Evolutionary conservation across 2,888 invertebrate genomes (phyloP).

Genomic region (Nomada flava): DNA sequence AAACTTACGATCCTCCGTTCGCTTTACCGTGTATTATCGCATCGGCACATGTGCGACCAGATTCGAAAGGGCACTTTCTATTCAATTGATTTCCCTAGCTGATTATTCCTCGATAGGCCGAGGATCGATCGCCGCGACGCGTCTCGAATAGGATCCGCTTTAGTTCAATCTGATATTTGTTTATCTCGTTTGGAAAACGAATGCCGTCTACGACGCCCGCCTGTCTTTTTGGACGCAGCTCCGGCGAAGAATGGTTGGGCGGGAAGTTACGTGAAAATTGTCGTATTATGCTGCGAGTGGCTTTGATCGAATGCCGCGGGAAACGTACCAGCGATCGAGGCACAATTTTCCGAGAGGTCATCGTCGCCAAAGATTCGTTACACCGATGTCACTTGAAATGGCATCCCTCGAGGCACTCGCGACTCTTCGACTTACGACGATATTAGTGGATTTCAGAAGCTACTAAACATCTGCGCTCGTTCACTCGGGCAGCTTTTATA

Average conservation of each 20-base stretch:
- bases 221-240: not conserved
- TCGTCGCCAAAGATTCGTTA: slow-evolving; percentile 46
- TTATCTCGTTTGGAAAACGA: not conserved
- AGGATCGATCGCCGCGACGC: not conserved
- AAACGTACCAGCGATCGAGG: slow-evolving; percentile 62
- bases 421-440: slow-evolving; percentile 24
- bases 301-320: not conserved
- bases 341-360: slow-evolving; percentile 52
- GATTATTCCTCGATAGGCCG: not conserved
- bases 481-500: slow-evolving; percentile 54
- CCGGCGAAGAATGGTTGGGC: not conserved
- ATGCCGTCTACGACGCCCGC: not conserved
- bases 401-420: slow-evolving; percentile 56
- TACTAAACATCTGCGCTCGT: slow-evolving; percentile 44
- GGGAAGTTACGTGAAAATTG: not conserved
- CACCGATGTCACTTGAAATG: slow-evolving; percentile 50
- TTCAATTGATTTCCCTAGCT: slow-evolving; percentile 39
- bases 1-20: slow-evolving; percentile 20
- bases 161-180: not conserved
- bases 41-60: slow-evolving; percentile 8
- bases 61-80: slow-evolving; percentile 65
- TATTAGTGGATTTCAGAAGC: slow-evolving; percentile 51
- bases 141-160: not conserved
- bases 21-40: slow-evolving; percentile 13
- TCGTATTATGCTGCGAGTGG: not conserved